Conservation (phyloP, 2,113 vertebrate genomes). For the Sus scrofa region T2T-Sscrofa CM000829.6:60669501-60670000, state of each 20-base stretch:
- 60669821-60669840: constrained; percentile 25
- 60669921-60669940: background rate
- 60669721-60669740: background rate
- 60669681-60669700: background rate
- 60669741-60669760: background rate
- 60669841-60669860: background rate
- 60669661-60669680: background rate
- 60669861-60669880: background rate
- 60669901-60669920: background rate
- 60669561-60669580: background rate
- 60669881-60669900: constrained; percentile 4
- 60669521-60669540: background rate
- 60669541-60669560: background rate
- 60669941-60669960: background rate
- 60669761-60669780: background rate
- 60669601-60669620: background rate
- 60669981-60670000: constrained; percentile 46
- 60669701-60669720: background rate
- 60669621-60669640: background rate
- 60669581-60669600: background rate
- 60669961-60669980: constrained; percentile 25
- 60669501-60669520: background rate
- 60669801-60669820: background rate
- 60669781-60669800: background rate
- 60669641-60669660: background rate